Base-by-base conservation (phyloP, 2,797 vertebrate genomes). In the Gallinago nigripennis region DNA sequence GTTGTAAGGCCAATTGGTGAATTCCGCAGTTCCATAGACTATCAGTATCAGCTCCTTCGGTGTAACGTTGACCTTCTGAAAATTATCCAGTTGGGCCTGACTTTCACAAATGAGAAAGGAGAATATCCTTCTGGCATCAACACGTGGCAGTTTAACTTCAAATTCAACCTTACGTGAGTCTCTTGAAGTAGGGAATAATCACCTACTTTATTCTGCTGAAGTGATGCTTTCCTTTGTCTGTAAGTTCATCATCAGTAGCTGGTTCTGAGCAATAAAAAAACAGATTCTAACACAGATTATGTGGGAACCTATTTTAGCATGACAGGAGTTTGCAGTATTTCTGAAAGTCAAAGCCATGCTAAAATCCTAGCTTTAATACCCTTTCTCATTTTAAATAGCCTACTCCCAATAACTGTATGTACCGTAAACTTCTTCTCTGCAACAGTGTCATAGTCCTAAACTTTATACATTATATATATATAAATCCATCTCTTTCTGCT, bases 61-160 rank as follows among this genome's bases (percentile, higher is more conserved):
- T 99, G 99, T 78, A 99, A 99, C 20, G 99, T 99, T 23, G 99
- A 99, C 96, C 98, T 99, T 51, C 97, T 99, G 77, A 99, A 99
- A 96, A 99, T 99, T 83, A 99, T 99, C 97, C 99, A 99, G 97
- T 98, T 99, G 16, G 99, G 99, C 23, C 98, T 99, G 61, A 99
- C 99, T 2, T 99, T 99, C 97, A 99, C 99, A 96, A 99, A 99
- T 15, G 99, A 99, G 94, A 99, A 99, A 16, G 99, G 99, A 25
- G 98, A 99, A 79, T 99, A 99, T 95, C 99, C 99, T 19, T 98
- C 98, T 0, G 99, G 99, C 86, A 99, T 99, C 48, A 99, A 99
- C 30, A 99, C 99, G 9, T 99, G 99, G 99, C 99, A 99, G 97
- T 99, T 99, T 93, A 99, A 99, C 98, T 99, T 99, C 97, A 99